Percentiles rank a stretch among this genome's conserved stretches.
Conservation (phyloP, 2,888 invertebrate genomes). For the Apamea anceps region DNA sequence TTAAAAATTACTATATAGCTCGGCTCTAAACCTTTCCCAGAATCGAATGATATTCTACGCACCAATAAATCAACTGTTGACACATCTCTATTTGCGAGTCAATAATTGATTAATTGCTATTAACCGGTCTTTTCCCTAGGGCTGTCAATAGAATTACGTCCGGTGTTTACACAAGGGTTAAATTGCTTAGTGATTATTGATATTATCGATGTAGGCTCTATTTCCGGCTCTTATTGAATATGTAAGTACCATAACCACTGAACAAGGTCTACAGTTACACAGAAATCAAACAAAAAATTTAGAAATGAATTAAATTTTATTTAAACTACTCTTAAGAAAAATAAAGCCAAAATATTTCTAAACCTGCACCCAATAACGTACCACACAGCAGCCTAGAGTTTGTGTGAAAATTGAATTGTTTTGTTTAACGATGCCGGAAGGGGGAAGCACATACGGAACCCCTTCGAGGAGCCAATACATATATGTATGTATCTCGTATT, state of each 20-base stretch:
- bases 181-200: constrained; percentile 41
- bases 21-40: neutral
- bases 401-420: constrained; percentile 70
- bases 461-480: constrained; percentile 42
- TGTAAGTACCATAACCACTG: too few relatives aligned
- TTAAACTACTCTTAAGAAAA: neutral
- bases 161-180: constrained; percentile 21
- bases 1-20: neutral
- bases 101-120: constrained; percentile 11
- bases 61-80: neutral
- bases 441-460: constrained; percentile 37
- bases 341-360: neutral
- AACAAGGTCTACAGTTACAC: neutral
- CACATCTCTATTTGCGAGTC: neutral
- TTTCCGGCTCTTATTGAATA: constrained; percentile 11
- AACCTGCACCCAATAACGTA: constrained; percentile 40
- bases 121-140: constrained; percentile 11
- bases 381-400: constrained; percentile 43
- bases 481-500: constrained; percentile 51
- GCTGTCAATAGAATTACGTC: constrained; percentile 28
- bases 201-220: neutral
- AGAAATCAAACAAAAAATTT: neutral
- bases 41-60: neutral
- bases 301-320: neutral
- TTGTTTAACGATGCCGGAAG: constrained; percentile 61